phyloP scores from a whole-genome alignment of 2,797 vertebrate genomes.

The Australoheros facetus region DNA sequence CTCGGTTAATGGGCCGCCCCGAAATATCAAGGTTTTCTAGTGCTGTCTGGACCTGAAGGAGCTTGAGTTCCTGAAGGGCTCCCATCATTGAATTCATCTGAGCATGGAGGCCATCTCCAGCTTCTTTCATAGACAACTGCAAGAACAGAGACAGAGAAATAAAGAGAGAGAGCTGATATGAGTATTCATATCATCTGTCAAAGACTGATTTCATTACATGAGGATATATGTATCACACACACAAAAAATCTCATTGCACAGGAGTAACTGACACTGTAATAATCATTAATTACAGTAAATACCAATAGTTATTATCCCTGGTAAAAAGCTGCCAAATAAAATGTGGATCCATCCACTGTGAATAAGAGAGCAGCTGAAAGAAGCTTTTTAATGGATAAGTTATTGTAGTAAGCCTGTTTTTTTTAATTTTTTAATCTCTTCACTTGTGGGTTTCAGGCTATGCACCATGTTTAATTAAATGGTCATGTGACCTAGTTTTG shows the following conservation, averaged over 20 bases:
- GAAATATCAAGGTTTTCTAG: constrained; percentile 91
- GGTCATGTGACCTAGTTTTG: constrained; percentile 74
- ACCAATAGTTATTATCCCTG: not conserved
- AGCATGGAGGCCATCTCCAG: constrained; percentile 93
- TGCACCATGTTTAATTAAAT: constrained; percentile 59
- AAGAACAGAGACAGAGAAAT: constrained; percentile 23
- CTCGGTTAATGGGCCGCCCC: constrained; percentile 70
- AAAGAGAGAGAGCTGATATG: not conserved
- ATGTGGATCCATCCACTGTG: rapidly evolving
- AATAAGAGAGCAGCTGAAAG: not conserved
- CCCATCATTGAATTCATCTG: constrained; percentile 99
- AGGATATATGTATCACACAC: not conserved
- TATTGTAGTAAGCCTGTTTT: not conserved
- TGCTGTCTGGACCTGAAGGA: constrained; percentile 94
- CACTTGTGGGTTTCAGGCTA: constrained; percentile 31
- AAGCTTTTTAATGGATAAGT: not conserved
- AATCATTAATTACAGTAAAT: not conserved
- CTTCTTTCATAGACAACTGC: constrained; percentile 96
- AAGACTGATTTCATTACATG: not conserved
- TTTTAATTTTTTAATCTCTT: not conserved
- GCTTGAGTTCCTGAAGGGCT: constrained; percentile 95
- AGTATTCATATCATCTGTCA: constrained; percentile 27
- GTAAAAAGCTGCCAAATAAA: not conserved
- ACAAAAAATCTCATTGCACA: constrained; percentile 10
- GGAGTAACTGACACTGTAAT: not conserved